A percentile compares a stretch with the other conserved stretches of the same genome.
Evolutionary conservation across 1,140 invertebrate genomes (phyloP).

Genomic region (Solenopsis invicta): DNA sequence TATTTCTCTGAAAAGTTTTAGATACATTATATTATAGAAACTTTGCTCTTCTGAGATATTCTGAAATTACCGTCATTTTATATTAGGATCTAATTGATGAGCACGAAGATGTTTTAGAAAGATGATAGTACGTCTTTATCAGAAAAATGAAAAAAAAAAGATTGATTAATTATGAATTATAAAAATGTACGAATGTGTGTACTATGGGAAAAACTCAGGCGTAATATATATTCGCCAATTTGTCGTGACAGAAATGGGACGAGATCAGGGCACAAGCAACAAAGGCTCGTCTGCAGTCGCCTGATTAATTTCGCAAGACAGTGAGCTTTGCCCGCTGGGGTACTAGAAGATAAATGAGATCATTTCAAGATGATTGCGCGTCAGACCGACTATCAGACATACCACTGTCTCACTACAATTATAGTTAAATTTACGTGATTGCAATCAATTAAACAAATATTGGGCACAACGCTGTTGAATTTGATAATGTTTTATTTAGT

Average conservation of each 20-base stretch:
- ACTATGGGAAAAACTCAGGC: slow-evolving; percentile 26
- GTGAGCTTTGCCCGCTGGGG: slow-evolving; percentile 48
- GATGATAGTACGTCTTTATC: slow-evolving; percentile 3
- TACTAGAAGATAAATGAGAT: slow-evolving; percentile 73
- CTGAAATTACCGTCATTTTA: background rate
- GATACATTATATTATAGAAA: background rate
- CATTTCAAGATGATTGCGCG: slow-evolving; percentile 69
- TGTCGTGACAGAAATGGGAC: slow-evolving; percentile 33
- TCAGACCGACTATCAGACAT: slow-evolving; percentile 66
- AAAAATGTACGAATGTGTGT: slow-evolving; percentile 1
- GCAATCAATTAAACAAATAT: slow-evolving; percentile 45
- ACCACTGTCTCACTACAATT: slow-evolving; percentile 40
- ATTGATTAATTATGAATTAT: slow-evolving; percentile 28
- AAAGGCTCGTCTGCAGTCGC: slow-evolving; percentile 70
- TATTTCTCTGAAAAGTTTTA: slow-evolving; percentile 10
- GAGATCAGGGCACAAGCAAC: slow-evolving; percentile 48
- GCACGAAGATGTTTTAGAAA: background rate
- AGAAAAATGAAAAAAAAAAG: background rate
- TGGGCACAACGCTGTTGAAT: background rate
- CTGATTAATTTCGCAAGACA: slow-evolving; percentile 74
- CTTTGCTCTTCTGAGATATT: background rate
- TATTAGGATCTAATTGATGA: slow-evolving; percentile 11
- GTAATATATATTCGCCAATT: slow-evolving; percentile 70
- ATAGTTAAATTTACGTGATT: slow-evolving; percentile 64
- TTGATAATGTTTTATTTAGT: background rate